A percentile compares a stretch with the other conserved stretches of the same genome.
These are phyloP conservation scores for Calliopum simillimum DNA, from an alignment of 2,888 invertebrate species.

Conservation along the genomic window DNA sequence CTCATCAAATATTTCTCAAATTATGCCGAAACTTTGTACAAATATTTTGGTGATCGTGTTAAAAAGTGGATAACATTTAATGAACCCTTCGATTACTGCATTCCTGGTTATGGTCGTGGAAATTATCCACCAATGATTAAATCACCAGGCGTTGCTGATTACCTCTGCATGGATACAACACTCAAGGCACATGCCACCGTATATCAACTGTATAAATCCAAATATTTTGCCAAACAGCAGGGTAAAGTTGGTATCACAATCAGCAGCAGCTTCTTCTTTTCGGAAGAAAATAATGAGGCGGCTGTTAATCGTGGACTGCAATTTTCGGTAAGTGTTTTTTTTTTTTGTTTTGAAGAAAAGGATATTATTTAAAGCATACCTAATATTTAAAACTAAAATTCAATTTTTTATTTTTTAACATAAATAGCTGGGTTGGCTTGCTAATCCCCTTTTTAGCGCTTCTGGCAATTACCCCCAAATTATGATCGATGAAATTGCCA, in stretches of 20 bases:
- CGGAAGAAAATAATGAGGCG: conserved; percentile 47
- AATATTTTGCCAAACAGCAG: conserved; percentile 59
- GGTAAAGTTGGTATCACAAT: conserved; percentile 60
- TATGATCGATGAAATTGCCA: conserved; percentile 55
- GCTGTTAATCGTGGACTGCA: conserved; percentile 54
- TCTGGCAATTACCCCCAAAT: conserved; percentile 59
- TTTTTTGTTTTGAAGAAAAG: conserved; percentile 6
- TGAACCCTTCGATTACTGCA: conserved; percentile 49
- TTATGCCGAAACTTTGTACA: conserved; percentile 68
- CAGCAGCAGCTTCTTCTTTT: conserved; percentile 52
- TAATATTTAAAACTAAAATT: too few relatives aligned
- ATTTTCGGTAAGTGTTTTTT: conserved; percentile 48
- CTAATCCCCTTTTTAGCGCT: conserved; percentile 58
- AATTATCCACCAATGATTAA: conserved; percentile 62
- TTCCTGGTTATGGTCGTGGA: conserved; percentile 67
- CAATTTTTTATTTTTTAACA: too few relatives aligned
- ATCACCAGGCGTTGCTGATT: conserved; percentile 68
- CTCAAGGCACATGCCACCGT: conserved; percentile 70
- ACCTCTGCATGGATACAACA: conserved; percentile 69
- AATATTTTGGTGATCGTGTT: conserved; percentile 68
- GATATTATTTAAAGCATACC: too few relatives aligned
- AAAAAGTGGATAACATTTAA: conserved; percentile 51
- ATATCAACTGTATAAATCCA: conserved; percentile 66
- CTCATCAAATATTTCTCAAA: conserved; percentile 69
- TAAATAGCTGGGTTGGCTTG: conserved; percentile 61